Conservation (phyloP, 1,140 invertebrate genomes). For the Tachypleus tridentatus region DNA sequence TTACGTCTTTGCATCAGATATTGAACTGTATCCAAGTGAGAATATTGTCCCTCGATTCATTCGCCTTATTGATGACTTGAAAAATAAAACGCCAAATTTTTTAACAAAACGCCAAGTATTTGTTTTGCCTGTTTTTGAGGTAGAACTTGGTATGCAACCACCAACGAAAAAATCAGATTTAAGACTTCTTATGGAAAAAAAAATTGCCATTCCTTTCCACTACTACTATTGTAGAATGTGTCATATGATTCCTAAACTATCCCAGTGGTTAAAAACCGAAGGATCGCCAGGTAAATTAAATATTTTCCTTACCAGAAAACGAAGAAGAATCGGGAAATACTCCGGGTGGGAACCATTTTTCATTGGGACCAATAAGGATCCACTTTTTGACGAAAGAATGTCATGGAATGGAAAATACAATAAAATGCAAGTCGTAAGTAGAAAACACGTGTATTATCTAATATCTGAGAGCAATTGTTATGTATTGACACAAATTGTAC, state of each 20-base stretch:
- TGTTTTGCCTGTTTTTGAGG: constrained; percentile 66
- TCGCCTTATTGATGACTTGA: not conserved
- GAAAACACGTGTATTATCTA: no score
- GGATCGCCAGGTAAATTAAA: constrained; percentile 36
- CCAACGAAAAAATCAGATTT: constrained; percentile 59
- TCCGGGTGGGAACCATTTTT: constrained; percentile 66
- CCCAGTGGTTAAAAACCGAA: constrained; percentile 17
- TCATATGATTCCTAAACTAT: constrained; percentile 63
- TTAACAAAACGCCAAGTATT: constrained; percentile 41
- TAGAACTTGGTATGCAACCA: constrained; percentile 51
- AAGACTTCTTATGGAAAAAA: constrained; percentile 31
- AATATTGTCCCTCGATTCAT: constrained; percentile 19
- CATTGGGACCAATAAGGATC: constrained; percentile 62
- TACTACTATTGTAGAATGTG: constrained; percentile 75
- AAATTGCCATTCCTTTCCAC: constrained; percentile 72
- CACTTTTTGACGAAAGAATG: constrained; percentile 61
- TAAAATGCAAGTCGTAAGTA: constrained; percentile 70
- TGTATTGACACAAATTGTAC: no score
- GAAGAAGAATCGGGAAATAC: not conserved
- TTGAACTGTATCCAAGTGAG: constrained; percentile 28
- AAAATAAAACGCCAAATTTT: not conserved
- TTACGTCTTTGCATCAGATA: constrained; percentile 28
- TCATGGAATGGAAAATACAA: constrained; percentile 74
- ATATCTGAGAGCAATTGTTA: no score
- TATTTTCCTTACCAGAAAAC: constrained; percentile 62